A percentile compares a stretch with the other conserved stretches of the same genome.
These are phyloP conservation scores for Jacana jacana DNA, from an alignment of 2,113 vertebrate species.

Conservation along the genomic window DNA sequence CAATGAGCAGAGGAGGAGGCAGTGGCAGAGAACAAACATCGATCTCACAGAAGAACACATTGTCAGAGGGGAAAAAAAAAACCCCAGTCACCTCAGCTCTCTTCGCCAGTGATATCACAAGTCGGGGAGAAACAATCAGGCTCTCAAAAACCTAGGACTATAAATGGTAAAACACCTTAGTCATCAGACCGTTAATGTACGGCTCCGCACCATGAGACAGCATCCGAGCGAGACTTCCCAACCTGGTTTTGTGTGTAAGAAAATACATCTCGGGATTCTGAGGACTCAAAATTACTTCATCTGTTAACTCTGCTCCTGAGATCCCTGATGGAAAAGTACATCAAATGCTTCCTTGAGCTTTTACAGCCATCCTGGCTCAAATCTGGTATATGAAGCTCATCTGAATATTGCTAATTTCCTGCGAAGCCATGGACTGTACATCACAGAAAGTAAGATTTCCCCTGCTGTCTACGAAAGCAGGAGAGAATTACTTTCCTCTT, in stretches of 20 bases:
- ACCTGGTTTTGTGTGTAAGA: neutral
- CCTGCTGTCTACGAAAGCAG: neutral
- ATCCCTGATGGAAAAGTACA: slow-evolving; percentile 13
- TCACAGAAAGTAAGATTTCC: neutral
- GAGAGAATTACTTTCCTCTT: neutral
- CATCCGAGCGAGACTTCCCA: slow-evolving; percentile 18
- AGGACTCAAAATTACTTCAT: slow-evolving; percentile 5
- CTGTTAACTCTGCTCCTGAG: slow-evolving; percentile 25
- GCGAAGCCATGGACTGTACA: neutral
- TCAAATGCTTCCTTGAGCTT: neutral
- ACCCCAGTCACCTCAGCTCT: neutral
- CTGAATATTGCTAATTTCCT: slow-evolving; percentile 14
- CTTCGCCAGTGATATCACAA: neutral
- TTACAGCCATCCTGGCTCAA: slow-evolving; percentile 21
- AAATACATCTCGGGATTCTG: neutral
- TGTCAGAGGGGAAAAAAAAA: neutral
- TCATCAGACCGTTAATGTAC: neutral
- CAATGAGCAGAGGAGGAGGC: neutral
- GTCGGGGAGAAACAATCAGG: neutral
- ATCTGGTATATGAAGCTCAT: slow-evolving; percentile 1
- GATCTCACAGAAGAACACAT: neutral
- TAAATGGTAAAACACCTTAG: neutral
- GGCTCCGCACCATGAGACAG: neutral
- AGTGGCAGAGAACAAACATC: neutral
- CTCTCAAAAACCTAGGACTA: neutral